Conservation (phyloP, 2,113 vertebrate genomes). For the Tragelaphus strepsiceros region DNA sequence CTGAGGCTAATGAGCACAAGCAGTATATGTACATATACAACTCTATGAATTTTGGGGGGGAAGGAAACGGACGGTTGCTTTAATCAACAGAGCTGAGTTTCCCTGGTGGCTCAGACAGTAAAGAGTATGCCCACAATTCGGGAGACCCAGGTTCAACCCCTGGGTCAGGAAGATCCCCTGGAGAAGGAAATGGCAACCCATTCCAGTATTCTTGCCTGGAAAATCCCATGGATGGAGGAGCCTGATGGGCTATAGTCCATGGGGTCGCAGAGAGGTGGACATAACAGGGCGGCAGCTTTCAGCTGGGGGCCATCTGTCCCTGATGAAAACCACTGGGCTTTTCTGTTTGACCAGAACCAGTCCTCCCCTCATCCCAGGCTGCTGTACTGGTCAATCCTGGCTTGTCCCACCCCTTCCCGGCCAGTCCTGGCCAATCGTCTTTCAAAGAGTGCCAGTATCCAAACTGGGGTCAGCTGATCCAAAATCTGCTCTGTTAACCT, state of each 20-base stretch:
- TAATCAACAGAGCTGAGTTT: neutral
- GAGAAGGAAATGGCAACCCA: neutral
- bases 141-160: neutral
- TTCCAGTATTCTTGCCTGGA: neutral
- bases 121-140: neutral
- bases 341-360: neutral
- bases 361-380: neutral
- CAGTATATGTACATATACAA: neutral
- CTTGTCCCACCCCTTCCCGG: neutral
- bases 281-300: neutral
- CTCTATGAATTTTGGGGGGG: neutral
- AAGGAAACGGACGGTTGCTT: neutral
- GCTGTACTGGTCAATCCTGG: neutral
- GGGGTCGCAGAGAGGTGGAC: neutral
- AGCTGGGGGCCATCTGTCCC: neutral
- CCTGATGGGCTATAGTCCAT: neutral
- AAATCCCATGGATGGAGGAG: neutral
- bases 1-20: neutral
- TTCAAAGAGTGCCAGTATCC: neutral
- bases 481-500: neutral
- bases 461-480: neutral
- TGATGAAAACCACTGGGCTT: neutral
- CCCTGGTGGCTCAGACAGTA: neutral
- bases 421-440: neutral
- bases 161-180: neutral